A percentile compares a stretch with the other conserved stretches of the same genome.
Conservation (phyloP, 2,113 vertebrate species). For the Diglossa brunneiventris region DNA sequence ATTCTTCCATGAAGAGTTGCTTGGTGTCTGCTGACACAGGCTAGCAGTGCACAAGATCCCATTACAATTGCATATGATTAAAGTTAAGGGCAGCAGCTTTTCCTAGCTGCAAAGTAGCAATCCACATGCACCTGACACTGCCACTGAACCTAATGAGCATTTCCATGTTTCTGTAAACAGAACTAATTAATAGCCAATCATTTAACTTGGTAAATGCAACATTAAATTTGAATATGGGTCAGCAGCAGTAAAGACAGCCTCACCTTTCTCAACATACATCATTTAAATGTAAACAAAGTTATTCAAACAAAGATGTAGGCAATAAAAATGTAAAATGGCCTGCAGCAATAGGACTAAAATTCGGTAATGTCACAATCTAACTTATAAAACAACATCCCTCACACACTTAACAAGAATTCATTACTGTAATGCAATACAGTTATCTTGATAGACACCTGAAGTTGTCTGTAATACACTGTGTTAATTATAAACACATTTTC, state of each 20-base stretch:
- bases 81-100: not conserved
- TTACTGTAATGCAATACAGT: not conserved
- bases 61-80: not conserved
- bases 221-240: conserved; percentile 62
- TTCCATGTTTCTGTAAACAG: conserved; percentile 45
- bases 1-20: conserved; percentile 21
- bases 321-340: not conserved
- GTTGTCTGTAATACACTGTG: not conserved
- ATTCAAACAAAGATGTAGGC: not conserved
- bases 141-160: not conserved
- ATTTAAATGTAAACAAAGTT: conserved; percentile 63
- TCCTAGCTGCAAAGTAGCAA: not conserved
- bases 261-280: conserved; percentile 54
- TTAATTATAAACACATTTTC: not conserved
- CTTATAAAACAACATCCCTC: not conserved
- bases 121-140: not conserved
- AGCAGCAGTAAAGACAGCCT: conserved; percentile 12
- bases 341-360: not conserved
- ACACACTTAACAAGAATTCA: not conserved
- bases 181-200: conserved; percentile 30
- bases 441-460: not conserved
- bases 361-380: not conserved
- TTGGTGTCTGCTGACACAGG: conserved; percentile 19
- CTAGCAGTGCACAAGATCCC: not conserved
- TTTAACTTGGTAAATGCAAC: conserved; percentile 42